These are phyloP conservation scores for Lasioglossum morio DNA, from an alignment of 2,888 invertebrate species.

Conservation along the genomic window DNA sequence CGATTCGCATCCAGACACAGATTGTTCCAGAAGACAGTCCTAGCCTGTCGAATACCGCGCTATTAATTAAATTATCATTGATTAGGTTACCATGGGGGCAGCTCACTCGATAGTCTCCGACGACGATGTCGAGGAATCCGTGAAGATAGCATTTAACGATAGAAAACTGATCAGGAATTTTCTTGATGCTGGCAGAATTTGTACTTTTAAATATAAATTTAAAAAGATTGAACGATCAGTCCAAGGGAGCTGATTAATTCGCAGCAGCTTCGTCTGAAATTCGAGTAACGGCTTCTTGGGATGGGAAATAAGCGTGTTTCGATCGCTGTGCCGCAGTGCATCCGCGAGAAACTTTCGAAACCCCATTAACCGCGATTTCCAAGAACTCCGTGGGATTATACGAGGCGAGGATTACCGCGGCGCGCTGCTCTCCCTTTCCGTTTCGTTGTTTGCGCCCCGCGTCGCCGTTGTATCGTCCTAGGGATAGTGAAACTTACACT, in stretches of 20 bases:
- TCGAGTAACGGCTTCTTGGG: constrained; percentile 13
- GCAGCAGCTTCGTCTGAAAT: background rate
- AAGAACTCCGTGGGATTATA: constrained; percentile 65
- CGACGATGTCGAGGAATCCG: background rate
- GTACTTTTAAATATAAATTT: too few species aligned
- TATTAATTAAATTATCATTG: constrained; percentile 54
- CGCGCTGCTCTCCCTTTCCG: constrained; percentile 16
- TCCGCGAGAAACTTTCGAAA: constrained; percentile 50
- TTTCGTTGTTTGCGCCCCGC: background rate
- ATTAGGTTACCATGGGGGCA: constrained; percentile 18
- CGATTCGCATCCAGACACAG: constrained; percentile 56
- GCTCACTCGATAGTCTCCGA: background rate
- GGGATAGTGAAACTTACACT: constrained; percentile 65
- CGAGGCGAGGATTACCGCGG: constrained; percentile 54
- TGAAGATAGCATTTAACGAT: background rate
- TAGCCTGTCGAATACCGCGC: constrained; percentile 22
- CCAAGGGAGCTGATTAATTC: constrained; percentile 38
- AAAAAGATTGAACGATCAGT: too few species aligned
- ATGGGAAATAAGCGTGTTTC: constrained; percentile 23
- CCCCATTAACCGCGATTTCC: constrained; percentile 63
- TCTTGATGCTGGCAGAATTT: background rate
- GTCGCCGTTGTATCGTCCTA: background rate
- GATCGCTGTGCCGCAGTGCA: constrained; percentile 20
- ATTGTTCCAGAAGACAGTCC: constrained; percentile 38
- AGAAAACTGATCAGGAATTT: background rate